phyloP scores from a whole-genome alignment of 2,888 invertebrate species.

The Neoitamus cyanurus region DNA sequence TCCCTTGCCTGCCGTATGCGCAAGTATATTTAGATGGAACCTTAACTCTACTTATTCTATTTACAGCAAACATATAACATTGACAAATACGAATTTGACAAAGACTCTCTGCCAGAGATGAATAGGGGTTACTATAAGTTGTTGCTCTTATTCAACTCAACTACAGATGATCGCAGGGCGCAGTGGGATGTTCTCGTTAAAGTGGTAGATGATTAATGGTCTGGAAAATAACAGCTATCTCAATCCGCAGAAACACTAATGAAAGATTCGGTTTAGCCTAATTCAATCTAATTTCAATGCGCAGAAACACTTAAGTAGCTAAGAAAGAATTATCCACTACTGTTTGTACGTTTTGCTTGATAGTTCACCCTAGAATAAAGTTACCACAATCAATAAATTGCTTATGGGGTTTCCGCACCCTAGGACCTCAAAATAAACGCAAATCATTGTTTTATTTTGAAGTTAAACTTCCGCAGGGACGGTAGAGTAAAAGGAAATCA shows the following conservation, averaged over 20 bases:
- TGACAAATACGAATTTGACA: constrained; percentile 26
- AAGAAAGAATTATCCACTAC: no score
- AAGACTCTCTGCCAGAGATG: not conserved
- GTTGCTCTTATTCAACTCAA: not conserved
- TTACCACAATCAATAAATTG: no score
- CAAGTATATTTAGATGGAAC: not conserved
- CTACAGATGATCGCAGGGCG: not conserved
- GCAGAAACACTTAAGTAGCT: no score
- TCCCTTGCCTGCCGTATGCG: constrained; percentile 34
- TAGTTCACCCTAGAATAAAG: no score
- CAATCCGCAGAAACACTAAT: not conserved
- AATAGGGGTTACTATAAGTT: not conserved
- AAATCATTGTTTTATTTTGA: no score
- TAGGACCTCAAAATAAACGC: no score
- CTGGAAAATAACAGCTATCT: not conserved
- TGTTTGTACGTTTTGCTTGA: no score
- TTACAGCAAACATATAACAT: constrained; percentile 38
- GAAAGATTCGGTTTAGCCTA: no score
- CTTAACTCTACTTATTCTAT: not conserved
- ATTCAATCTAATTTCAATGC: no score
- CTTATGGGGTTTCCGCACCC: no score
- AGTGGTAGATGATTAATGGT: not conserved
- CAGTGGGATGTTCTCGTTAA: not conserved
- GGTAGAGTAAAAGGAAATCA: no score
- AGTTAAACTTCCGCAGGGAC: no score